phyloP scores from a whole-genome alignment of 2,797 vertebrate genomes.

The Enteromius fasciolatus region DNA sequence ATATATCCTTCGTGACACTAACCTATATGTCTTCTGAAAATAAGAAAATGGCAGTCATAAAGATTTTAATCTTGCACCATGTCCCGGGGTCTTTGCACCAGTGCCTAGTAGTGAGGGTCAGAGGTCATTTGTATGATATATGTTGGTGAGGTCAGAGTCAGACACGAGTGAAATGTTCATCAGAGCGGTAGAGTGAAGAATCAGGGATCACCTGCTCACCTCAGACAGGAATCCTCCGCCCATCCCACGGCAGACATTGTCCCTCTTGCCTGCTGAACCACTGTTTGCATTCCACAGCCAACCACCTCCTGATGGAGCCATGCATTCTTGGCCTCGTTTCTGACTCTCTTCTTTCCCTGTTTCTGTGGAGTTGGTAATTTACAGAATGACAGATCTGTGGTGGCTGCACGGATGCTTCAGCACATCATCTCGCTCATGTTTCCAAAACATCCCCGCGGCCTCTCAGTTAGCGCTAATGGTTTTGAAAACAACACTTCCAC shows the following conservation, averaged over 20 bases:
- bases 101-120: slow-evolving; percentile 44
- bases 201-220: slow-evolving; percentile 12
- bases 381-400: slow-evolving; percentile 34
- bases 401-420: neutral
- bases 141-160: slow-evolving; percentile 42
- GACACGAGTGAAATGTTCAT: slow-evolving; percentile 14
- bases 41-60: neutral
- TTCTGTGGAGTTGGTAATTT: slow-evolving; percentile 22
- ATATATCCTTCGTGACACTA: too few relatives aligned
- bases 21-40: too few relatives aligned
- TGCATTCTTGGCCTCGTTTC: slow-evolving; percentile 32
- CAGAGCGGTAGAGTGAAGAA: slow-evolving; percentile 3
- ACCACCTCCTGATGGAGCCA: slow-evolving; percentile 24
- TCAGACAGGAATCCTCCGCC: slow-evolving; percentile 1
- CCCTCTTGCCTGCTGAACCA: slow-evolving; percentile 32
- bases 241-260: slow-evolving; percentile 20
- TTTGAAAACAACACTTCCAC: slow-evolving; percentile 11
- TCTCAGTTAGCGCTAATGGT: slow-evolving; percentile 27
- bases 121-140: slow-evolving; percentile 25
- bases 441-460: slow-evolving; percentile 30
- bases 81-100: neutral
- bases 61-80: neutral
- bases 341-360: neutral
- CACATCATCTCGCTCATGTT: slow-evolving; percentile 10
- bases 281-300: slow-evolving; percentile 48